These are phyloP conservation scores for Hyperoplus immaculatus DNA, from an alignment of 2,797 vertebrate genomes.

Conservation along the genomic window DNA sequence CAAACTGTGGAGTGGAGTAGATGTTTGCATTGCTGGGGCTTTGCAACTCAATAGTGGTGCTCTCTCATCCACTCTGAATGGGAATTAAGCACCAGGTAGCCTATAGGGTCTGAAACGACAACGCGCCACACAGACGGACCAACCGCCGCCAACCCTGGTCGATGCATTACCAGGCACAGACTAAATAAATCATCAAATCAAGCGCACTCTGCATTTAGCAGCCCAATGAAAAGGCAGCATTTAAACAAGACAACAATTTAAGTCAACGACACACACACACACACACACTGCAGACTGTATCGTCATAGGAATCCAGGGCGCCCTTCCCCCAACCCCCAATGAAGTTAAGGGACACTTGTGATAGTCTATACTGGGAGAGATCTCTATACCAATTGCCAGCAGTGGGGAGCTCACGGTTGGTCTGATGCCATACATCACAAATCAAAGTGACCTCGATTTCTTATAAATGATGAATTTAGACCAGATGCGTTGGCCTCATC, in stretches of 20 bases:
- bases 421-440: slow-evolving; percentile 58
- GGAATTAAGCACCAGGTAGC: slow-evolving; percentile 65
- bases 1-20: slow-evolving; percentile 69
- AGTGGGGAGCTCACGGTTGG: slow-evolving; percentile 25
- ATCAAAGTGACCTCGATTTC: slow-evolving; percentile 36
- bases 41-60: slow-evolving; percentile 43
- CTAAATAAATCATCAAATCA: slow-evolving; percentile 55
- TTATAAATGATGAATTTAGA: background rate
- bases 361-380: slow-evolving; percentile 70
- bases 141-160: slow-evolving; percentile 14
- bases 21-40: slow-evolving; percentile 74
- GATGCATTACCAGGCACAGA: slow-evolving; percentile 25
- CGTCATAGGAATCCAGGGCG: slow-evolving; percentile 68
- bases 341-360: slow-evolving; percentile 74
- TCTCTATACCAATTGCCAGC: slow-evolving; percentile 57
- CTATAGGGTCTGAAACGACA: slow-evolving; percentile 11
- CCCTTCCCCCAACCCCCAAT: slow-evolving; percentile 54
- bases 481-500: background rate
- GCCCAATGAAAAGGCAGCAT: slow-evolving; percentile 18
- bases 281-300: slow-evolving; percentile 52
- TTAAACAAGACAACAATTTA: slow-evolving; percentile 48
- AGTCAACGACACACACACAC: slow-evolving; percentile 47
- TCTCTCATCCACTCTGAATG: slow-evolving; percentile 55
- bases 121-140: slow-evolving; percentile 25
- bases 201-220: slow-evolving; percentile 32